Evolutionary conservation across 2,888 invertebrate genomes (phyloP).

Genomic region (Hydroisotoma schaefferi): DNA sequence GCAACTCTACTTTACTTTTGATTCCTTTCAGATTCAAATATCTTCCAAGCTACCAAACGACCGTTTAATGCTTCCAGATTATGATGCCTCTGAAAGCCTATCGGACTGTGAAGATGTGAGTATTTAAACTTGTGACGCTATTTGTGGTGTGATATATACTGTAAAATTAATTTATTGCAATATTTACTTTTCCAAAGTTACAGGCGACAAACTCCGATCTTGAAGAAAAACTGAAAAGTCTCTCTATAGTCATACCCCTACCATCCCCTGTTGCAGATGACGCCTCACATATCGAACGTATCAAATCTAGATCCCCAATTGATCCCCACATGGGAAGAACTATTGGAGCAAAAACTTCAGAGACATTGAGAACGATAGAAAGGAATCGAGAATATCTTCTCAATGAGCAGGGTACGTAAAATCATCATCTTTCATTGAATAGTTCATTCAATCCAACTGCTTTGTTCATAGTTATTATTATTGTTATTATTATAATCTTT

Average conservation of each 20-base stretch:
- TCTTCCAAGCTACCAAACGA: constrained; percentile 13
- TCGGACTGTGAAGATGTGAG: constrained; percentile 31
- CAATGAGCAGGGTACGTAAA: constrained; percentile 84
- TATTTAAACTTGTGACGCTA: background rate
- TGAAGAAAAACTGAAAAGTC: constrained; percentile 48
- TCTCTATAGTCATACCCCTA: constrained; percentile 43
- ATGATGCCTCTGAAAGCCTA: constrained; percentile 5
- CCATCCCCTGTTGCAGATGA: constrained; percentile 25
- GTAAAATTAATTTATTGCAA: too few relatives aligned
- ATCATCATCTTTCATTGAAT: too few relatives aligned
- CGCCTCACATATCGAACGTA: constrained; percentile 68
- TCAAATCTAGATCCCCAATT: constrained; percentile 78
- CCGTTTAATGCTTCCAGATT: constrained; percentile 13
- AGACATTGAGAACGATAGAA: constrained; percentile 85
- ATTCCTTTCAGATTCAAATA: constrained; percentile 15
- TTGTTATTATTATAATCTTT: too few relatives aligned
- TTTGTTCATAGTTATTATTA: too few relatives aligned
- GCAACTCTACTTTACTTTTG: too few relatives aligned
- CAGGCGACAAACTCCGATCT: constrained; percentile 49
- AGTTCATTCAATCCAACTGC: too few relatives aligned
- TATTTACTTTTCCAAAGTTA: too few relatives aligned
- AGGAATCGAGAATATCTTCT: constrained; percentile 78
- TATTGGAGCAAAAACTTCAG: constrained; percentile 69
- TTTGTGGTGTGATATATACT: too few relatives aligned
- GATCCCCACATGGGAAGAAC: constrained; percentile 62